Conservation (phyloP, 2,113 vertebrate genomes). For the Xenopus tropicalis region UCB_Xtro_10.0 CM004444.2:88371501-88372000, state of each 20-base stretch:
- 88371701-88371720: conserved; percentile 38
- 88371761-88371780: conserved; percentile 31
- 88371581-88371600: too few relatives aligned
- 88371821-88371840: neutral
- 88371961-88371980: conserved; percentile 36
- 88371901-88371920: conserved; percentile 21
- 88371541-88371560: too few relatives aligned
- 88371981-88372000: conserved; percentile 33
- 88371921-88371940: conserved; percentile 27
- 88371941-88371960: conserved; percentile 29
- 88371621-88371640: too few relatives aligned
- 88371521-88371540: too few relatives aligned
- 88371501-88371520: too few relatives aligned
- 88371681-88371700: conserved; percentile 29
- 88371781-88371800: conserved; percentile 26
- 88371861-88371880: neutral
- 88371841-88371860: conserved; percentile 18
- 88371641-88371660: neutral
- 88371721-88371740: conserved; percentile 40
- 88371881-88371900: conserved; percentile 13
- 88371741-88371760: conserved; percentile 29
- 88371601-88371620: too few relatives aligned
- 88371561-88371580: too few relatives aligned
- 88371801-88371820: conserved; percentile 26
- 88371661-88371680: conserved; percentile 35